Percentiles rank a stretch among this genome's conserved stretches.
phyloP scores from a whole-genome alignment of 2,113 vertebrate species.

The Paramormyrops kingsleyae region DNA sequence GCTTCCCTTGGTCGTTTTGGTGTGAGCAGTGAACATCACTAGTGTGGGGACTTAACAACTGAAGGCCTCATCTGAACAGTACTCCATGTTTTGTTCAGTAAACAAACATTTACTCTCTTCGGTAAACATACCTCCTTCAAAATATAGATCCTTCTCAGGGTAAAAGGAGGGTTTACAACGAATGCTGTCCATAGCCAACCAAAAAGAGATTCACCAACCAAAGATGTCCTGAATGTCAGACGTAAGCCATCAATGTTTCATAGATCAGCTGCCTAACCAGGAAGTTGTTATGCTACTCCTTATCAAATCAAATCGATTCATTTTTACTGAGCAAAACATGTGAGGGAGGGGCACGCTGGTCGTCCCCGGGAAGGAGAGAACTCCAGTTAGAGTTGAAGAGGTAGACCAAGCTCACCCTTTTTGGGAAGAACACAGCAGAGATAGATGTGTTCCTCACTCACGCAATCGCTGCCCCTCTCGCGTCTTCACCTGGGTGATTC shows the following conservation, averaged over 20 bases:
- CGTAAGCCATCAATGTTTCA: background rate
- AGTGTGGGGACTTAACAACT: conserved; percentile 1
- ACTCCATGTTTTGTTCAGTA: conserved; percentile 31
- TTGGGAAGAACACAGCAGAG: conserved; percentile 32
- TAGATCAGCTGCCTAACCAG: background rate
- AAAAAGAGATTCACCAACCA: background rate
- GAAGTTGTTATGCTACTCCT: background rate
- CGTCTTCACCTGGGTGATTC: conserved; percentile 35
- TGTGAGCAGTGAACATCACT: conserved; percentile 4
- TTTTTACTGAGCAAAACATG: conserved; percentile 30
- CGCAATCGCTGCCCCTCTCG: conserved; percentile 16
- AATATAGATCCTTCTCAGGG: background rate
- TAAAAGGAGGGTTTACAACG: background rate
- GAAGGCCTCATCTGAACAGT: conserved; percentile 7
- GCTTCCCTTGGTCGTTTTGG: background rate
- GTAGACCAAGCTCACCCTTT: conserved; percentile 35
- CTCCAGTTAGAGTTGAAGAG: conserved; percentile 32
- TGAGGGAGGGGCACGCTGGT: background rate
- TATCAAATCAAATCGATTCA: background rate
- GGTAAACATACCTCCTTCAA: background rate
- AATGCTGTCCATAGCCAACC: background rate
- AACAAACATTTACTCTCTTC: background rate
- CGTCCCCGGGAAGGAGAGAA: conserved; percentile 11
- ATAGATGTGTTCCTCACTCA: conserved; percentile 33
- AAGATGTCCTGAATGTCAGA: background rate